phyloP scores from a whole-genome alignment of 2,797 vertebrate species.

The Cyprinodon diabolis region DNA sequence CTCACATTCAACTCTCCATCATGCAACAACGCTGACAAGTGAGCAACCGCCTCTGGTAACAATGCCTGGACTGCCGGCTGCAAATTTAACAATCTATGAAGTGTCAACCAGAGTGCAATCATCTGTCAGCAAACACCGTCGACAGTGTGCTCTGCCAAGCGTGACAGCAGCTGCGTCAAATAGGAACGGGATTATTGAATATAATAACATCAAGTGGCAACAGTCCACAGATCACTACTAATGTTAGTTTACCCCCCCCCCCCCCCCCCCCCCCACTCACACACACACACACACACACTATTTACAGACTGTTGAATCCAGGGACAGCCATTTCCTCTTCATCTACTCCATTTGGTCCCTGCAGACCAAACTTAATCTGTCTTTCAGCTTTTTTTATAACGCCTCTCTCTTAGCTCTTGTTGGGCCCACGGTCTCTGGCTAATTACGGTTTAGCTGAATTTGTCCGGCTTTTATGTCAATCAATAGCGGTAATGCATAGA shows the following conservation, averaged over 20 bases:
- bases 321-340: conserved; percentile 45
- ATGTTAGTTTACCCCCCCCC: conserved; percentile 15
- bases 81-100: conserved; percentile 23
- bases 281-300: conserved; percentile 48
- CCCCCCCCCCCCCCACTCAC: background rate
- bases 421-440: conserved; percentile 61
- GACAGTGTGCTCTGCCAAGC: background rate
- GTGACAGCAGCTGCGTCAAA: conserved; percentile 2
- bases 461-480: conserved; percentile 73
- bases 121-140: conserved; percentile 1
- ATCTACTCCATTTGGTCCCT: conserved; percentile 41
- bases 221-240: conserved; percentile 9
- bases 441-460: conserved; percentile 73
- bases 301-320: conserved; percentile 3
- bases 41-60: conserved; percentile 20
- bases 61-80: conserved; percentile 15
- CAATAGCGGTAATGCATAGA: conserved; percentile 67
- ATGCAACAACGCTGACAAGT: conserved; percentile 11
- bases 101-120: conserved; percentile 14
- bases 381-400: conserved; percentile 41
- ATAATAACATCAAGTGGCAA: conserved; percentile 22
- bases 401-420: conserved; percentile 47
- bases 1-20: conserved; percentile 33
- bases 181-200: conserved; percentile 15
- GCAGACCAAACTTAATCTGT: conserved; percentile 59